Evolutionary conservation across 2,797 vertebrate species (phyloP), one percentile per base, ranked within the genome.

Genomic region (Enteromius radiatus): DNA sequence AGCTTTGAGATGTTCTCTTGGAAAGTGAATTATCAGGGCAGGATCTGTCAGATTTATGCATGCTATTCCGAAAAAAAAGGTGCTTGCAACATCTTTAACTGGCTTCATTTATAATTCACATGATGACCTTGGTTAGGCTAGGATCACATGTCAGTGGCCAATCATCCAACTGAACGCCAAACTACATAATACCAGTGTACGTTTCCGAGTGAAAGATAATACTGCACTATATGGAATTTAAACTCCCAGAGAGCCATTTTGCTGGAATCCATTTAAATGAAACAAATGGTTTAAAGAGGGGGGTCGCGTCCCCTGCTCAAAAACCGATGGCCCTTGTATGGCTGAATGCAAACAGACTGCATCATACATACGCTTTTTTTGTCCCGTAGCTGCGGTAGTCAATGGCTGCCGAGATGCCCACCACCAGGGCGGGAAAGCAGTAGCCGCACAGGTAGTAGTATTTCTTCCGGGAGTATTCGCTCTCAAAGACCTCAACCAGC

Each of bases 321-420:
- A 63, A 59, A 77, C 52, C 38, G 38, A 38, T 8, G 3, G 63
- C 19, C 49, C 26, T 82, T 76, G 43, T 19, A 17, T 6, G 15
- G 63, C 12, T 89, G 90, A 92, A 92, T 93, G 92, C 91, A 92
- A 87, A 94, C 90, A 89, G 91, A 88, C 88, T 83, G 86, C 84
- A 89, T 91, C 87, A 89, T 89, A 95, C 97, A 91, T 95, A 98
- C 96, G 96, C 97, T 95, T 97, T 97, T 91, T 97, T 97, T 21
- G 97, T 98, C 93, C 97, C 97, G 43, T 98, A 98, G 95, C 97
- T 97, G 89, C 96, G 95, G 94, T 98, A 98, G 93, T 98, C 97
- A 45, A 98, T 93, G 88, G 97, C 97, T 0, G 97, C 97, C 0
- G 97, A 98, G 45, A 98, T 96, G 90, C 96, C 97, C 83, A 98